Base-by-base conservation (phyloP, 2,888 invertebrate species). In the Lithophane socia region DNA sequence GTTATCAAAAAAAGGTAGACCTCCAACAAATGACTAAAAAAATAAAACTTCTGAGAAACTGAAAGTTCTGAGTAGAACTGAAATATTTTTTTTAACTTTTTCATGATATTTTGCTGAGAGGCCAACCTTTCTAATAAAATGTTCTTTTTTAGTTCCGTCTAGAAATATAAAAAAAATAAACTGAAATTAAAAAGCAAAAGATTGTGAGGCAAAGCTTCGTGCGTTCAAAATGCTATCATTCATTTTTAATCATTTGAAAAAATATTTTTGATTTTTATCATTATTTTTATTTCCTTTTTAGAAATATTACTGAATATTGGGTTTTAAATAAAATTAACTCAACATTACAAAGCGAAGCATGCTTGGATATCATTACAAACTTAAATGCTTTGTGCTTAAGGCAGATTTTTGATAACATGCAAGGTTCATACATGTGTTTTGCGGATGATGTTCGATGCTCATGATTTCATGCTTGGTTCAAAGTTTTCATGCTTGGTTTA, bases 381-480 rank as follows among this genome's bases (percentile, higher is more conserved):
- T 61, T 24, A 61, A 79, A 70, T 42, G 24, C 29, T 24, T 49
- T 61, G 0, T 12, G 37, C 72, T 13, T 49, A 58, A 69, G 49
- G 77, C 56, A 63, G 52, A 73, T 63, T 75, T 54, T 67, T 61
- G 37, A 24, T 29, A 65, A 81, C 86, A 83, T 84, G 83, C 83
- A 42, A 82, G 83, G 72, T 84, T 78, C 86, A 70, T 84, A 86
- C 83, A 86, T 75, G 64, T 86, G 79, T 74, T 66, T 84, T 86
- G 86, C 64, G 75, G 70, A 58, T 83, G 73, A 82, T 71, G 68
- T 61, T 86, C 72, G 83, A 83, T 84, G 86, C 37, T 86, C 83
- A 75, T 86, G 86, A 79, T 80, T 80, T 82, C 79, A 84, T 87
- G 88, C 87, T 84, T 86, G 79, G 80, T 85, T 79, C 66, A 86